These are phyloP conservation scores for Brachionus paranguensis DNA, from an alignment of 1,140 invertebrate species.

Conservation along the genomic window DNA sequence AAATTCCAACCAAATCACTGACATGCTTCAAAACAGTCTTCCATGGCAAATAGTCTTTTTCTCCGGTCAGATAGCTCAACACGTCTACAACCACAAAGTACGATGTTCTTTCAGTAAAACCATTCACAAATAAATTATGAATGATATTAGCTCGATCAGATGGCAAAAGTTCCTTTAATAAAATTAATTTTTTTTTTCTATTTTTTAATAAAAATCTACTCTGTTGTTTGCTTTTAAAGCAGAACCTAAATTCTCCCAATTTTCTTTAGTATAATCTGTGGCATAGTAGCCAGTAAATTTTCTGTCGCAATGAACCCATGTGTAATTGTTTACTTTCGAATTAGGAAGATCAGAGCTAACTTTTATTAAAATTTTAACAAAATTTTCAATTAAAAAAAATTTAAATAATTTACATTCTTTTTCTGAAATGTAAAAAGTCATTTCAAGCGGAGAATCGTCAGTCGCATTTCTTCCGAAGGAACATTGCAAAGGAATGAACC, in stretches of 20 bases:
- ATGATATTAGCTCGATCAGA: constrained; percentile 35
- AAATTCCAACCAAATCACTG: not conserved
- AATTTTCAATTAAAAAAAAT: not conserved
- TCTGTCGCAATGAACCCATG: constrained; percentile 13
- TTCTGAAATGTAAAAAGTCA: not conserved
- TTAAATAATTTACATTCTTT: not conserved
- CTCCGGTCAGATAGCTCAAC: not conserved
- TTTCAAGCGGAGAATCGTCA: not conserved
- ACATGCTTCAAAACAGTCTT: constrained; percentile 22
- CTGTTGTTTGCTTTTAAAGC: constrained; percentile 8
- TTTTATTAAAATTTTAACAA: not conserved
- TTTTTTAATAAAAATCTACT: not conserved
- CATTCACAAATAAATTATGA: constrained; percentile 30
- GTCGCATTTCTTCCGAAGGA: not conserved
- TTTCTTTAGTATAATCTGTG: constrained; percentile 6
- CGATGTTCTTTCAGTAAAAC: constrained; percentile 27
- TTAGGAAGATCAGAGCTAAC: not conserved
- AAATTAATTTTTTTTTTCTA: not conserved
- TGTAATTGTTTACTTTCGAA: not conserved
- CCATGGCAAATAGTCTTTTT: constrained; percentile 36
- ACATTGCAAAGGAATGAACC: constrained; percentile 30
- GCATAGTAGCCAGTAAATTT: constrained; percentile 26
- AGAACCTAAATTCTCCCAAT: constrained; percentile 11
- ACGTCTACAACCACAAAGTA: constrained; percentile 16
- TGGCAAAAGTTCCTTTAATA: not conserved